Base-by-base conservation (phyloP, 2,113 vertebrate genomes). In the Oncorhynchus clarkii region DNA sequence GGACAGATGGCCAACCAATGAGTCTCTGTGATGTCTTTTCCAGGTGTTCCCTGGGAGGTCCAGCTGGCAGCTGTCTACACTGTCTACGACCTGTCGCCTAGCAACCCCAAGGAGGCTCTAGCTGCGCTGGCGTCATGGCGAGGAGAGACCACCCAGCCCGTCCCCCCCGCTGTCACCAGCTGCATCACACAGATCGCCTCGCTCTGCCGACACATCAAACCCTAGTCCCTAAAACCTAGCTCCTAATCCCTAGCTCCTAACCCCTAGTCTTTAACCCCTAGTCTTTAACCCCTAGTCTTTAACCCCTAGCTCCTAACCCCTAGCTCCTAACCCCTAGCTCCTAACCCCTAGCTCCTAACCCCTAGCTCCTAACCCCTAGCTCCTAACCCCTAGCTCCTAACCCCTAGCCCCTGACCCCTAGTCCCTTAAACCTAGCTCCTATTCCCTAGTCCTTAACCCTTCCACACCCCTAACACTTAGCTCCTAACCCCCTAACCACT, bases 51-150 rank as follows among this genome's bases (percentile, higher is more conserved):
- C 0, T 96, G 96, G 96, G 93, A 94, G 8, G 93, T 99, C 64
- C 97, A 99, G 87, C 86, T 99, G 76, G 95, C 98, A n/a, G 95
- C 97, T 0, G 49, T 96, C 74, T 97, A 98, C 77, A 94, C 96
- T 24, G 93, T 97, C 27, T 95, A 94, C 64, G 97, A 99, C 78
- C 75, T 99, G 82, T 95, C 95, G 20, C 94, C 96, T 39, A 94
- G 96, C 86, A 92, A 96, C 78, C 97, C 96, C 2, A 91, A 92
- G 68, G 93, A 94, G 68, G 92, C 94, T 24, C 45, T 95, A 84
- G 91, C 95, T 27, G 86, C 93, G 51, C 86, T 99, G 51, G 91
- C 86, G 8, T 88, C 75, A 3, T 99, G 98, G 98, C 92, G 90
- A 71, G 89, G 71, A 59, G 90, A 93, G 51, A 86, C 86, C 0